Evolutionary conservation across 2,888 invertebrate species (phyloP), one percentile per base, ranked within the genome.

Genomic region (Frankliniella intonsa): DNA sequence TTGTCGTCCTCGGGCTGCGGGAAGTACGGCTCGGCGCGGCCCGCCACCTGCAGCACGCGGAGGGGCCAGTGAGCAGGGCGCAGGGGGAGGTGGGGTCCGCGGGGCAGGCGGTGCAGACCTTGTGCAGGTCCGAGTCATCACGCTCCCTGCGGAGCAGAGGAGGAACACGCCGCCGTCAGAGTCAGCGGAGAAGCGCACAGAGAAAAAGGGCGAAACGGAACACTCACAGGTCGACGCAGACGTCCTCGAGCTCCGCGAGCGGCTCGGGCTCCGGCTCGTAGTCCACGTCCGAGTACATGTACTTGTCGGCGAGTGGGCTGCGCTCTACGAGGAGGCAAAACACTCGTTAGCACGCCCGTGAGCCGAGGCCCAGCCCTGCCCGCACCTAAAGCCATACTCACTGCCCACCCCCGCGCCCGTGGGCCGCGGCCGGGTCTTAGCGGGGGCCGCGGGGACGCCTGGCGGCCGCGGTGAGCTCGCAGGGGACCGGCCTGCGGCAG

Each of bases 1-100:
- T 22, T 25, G 69, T 76, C 69, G 69, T 76, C 69, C 69, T 76
- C 69, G 25, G 69, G 69, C 69, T 76, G 69, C 10, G 69, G 69
- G 22, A 76, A 12, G 69, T 25, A 76, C 69, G 69, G 69, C 25
- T 22, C 69, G 22, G 25, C 10, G 9, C 69, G 25, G 22, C 69
- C 69, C 11, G 9, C 69, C 69, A 76, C 69, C 69, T 22, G 25
- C 55, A 19, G 55, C 55, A 14, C 12, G 14, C 19, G 10, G 17
- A 55, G 14, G 3, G 38, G 38, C 38, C 38, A 5, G 38, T 38
- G 38, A 11, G 55, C 14, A 55, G 55, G 55, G 11, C 11, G 17
- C 3, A 8, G 14, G 55, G 55, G 55, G 55, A 55, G 14, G 55
- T 55, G 55, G 38, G 38, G 2, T 5, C 38, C 38, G 38, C 38